phyloP scores from a whole-genome alignment of 2,113 vertebrate genomes.

The Corythaixoides concolor region DNA sequence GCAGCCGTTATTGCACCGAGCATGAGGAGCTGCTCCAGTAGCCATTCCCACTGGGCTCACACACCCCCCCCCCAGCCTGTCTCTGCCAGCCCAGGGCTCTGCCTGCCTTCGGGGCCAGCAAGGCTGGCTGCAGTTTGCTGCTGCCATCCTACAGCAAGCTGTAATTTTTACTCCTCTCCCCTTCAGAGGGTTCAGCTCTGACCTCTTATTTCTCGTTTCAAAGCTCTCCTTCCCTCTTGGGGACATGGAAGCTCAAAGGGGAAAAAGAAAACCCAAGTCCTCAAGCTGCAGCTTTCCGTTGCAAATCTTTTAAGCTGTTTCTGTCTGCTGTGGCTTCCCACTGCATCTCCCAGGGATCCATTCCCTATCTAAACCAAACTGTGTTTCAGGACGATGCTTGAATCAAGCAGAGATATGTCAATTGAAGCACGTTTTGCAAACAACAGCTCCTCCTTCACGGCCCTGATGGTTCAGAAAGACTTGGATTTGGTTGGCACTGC shows the following conservation, averaged over 20 bases:
- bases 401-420: background rate
- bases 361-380: background rate
- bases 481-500: background rate
- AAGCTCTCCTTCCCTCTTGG: background rate
- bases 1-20: background rate
- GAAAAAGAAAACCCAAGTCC: background rate
- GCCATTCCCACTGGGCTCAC: rapidly evolving
- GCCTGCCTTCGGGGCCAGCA: background rate
- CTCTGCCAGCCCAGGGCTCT: background rate
- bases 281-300: background rate
- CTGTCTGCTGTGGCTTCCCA: background rate
- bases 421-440: background rate
- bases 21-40: background rate
- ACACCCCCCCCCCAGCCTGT: no score
- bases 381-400: background rate
- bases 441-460: background rate
- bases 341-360: background rate
- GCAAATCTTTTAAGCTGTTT: background rate
- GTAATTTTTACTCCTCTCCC: background rate
- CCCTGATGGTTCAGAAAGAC: background rate
- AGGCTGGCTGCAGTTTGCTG: background rate
- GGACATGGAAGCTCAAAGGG: background rate
- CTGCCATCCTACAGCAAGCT: background rate
- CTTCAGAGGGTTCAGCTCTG: background rate
- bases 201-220: background rate